phyloP scores from a whole-genome alignment of 2,797 vertebrate genomes.

The Salarias fasciatus region DNA sequence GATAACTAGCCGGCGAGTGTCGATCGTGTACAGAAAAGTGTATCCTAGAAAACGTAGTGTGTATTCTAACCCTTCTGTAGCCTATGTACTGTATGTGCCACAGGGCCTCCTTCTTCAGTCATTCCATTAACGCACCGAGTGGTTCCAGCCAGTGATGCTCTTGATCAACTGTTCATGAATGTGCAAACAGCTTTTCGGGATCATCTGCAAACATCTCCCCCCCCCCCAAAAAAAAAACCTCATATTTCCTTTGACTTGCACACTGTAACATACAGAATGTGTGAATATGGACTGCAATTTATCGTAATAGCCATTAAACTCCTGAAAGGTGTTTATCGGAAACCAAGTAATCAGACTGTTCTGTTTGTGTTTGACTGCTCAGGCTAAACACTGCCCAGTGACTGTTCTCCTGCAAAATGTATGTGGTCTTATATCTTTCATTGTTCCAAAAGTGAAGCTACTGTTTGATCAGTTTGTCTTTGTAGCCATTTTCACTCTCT shows the following conservation, averaged over 20 bases:
- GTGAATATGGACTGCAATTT: conserved; percentile 54
- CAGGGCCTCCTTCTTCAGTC: conserved; percentile 75
- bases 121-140: conserved; percentile 73
- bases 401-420: conserved; percentile 73
- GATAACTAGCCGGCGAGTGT: conserved; percentile 54
- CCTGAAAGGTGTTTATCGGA: conserved; percentile 62
- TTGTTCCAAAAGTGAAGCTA: conserved; percentile 60
- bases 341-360: conserved; percentile 73
- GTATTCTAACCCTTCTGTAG: conserved; percentile 74
- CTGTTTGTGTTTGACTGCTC: conserved; percentile 78
- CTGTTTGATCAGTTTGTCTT: conserved; percentile 57
- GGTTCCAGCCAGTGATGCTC: conserved; percentile 54
- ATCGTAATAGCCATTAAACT: conserved; percentile 62
- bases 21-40: conserved; percentile 72
- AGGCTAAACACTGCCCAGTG: conserved; percentile 82
- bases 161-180: conserved; percentile 65
- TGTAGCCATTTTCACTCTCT: conserved; percentile 34
- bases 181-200: conserved; percentile 54
- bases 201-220: conserved; percentile 32
- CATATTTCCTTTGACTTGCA: conserved; percentile 41
- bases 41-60: conserved; percentile 68
- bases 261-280: conserved; percentile 52
- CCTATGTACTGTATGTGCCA: conserved; percentile 75
- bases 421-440: conserved; percentile 66
- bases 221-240: no score